Percentiles rank a stretch among this genome's conserved stretches.
phyloP scores from a whole-genome alignment of 2,888 invertebrate species.

The Auanema freiburgensis region DNA sequence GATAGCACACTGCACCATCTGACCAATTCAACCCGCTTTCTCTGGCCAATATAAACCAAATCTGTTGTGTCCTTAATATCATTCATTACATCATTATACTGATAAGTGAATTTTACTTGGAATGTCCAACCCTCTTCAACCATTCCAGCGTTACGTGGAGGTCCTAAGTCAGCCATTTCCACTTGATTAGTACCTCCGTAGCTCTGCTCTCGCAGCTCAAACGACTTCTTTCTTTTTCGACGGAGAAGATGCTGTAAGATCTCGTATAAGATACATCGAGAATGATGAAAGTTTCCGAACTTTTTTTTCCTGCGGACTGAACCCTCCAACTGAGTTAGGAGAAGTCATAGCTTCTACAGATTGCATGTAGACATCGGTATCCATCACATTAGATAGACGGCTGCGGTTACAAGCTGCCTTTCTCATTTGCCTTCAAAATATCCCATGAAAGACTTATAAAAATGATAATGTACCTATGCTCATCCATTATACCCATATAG shows the following conservation, averaged over 20 bases:
- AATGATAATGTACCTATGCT: constrained; percentile 41
- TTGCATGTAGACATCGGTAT: constrained; percentile 44
- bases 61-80: constrained; percentile 45
- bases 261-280: background rate
- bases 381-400: constrained; percentile 60
- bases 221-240: constrained; percentile 39
- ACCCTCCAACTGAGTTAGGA: constrained; percentile 29
- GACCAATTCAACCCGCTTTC: constrained; percentile 61
- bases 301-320: constrained; percentile 50
- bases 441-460: background rate
- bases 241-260: constrained; percentile 42
- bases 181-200: constrained; percentile 29
- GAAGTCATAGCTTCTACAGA: constrained; percentile 29
- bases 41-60: constrained; percentile 55
- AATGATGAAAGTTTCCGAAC: too few species aligned
- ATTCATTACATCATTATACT: constrained; percentile 10
- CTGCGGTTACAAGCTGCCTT: constrained; percentile 59
- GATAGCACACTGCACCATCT: constrained; percentile 61
- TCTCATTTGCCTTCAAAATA: constrained; percentile 52
- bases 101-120: constrained; percentile 18
- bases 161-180: constrained; percentile 32
- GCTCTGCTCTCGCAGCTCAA: constrained; percentile 38
- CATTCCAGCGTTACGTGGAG: constrained; percentile 28
- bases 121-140: constrained; percentile 49
- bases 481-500: constrained; percentile 63